A percentile compares a stretch with the other conserved stretches of the same genome.
These are phyloP conservation scores for Lamprotornis superbus DNA, from an alignment of 2,113 vertebrate genomes.

Conservation along the genomic window DNA sequence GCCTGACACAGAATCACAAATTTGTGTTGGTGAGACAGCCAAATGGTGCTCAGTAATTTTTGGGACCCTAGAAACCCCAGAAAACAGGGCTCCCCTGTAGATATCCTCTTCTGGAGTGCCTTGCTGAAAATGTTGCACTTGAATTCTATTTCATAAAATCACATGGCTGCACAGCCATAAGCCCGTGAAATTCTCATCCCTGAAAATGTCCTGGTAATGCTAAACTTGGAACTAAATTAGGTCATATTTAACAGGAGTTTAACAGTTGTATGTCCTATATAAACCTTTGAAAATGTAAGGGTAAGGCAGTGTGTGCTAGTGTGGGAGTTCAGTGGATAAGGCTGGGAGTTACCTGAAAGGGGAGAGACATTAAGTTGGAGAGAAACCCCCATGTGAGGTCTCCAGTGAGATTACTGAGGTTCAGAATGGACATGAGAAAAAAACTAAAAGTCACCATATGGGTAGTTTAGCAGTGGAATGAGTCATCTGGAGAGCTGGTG, in stretches of 20 bases:
- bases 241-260: slow-evolving; percentile 16
- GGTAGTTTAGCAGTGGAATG: background rate
- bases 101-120: background rate
- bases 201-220: slow-evolving; percentile 1
- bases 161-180: background rate
- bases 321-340: background rate
- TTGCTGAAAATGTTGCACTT: background rate
- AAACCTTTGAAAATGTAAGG: background rate
- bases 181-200: background rate
- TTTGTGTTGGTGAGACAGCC: background rate
- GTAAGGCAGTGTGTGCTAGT: background rate
- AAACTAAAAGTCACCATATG: background rate
- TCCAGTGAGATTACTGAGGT: background rate
- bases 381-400: background rate
- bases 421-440: background rate
- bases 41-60: background rate
- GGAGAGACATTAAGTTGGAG: background rate
- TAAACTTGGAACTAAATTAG: slow-evolving; percentile 47
- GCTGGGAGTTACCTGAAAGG: background rate
- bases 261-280: background rate
- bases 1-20: background rate
- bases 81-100: background rate
- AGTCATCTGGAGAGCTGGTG: background rate
- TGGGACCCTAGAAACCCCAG: background rate
- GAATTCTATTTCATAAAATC: background rate